phyloP scores from a whole-genome alignment of 1,140 invertebrate genomes.

The Drosophila busckii region DNA sequence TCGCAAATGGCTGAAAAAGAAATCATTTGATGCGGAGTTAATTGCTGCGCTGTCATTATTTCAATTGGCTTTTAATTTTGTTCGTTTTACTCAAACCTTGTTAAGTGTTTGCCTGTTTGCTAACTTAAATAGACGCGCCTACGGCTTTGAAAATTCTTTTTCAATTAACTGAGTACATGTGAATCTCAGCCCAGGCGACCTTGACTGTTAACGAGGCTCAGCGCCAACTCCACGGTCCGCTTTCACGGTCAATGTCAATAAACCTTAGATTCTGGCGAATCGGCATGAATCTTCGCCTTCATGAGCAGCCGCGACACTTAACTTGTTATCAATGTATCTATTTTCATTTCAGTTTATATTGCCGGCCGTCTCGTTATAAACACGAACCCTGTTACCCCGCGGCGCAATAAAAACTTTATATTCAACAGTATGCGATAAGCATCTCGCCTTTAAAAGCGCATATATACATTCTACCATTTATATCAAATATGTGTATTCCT shows the following conservation, averaged over 20 bases:
- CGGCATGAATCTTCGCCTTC: conserved; percentile 14
- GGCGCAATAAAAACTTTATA: conserved; percentile 45
- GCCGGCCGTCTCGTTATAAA: conserved; percentile 26
- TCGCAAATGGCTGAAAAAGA: conserved; percentile 38
- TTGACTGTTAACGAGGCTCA: conserved; percentile 27
- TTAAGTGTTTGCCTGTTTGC: conserved; percentile 16
- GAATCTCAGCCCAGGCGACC: conserved; percentile 31
- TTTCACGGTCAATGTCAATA: conserved; percentile 53
- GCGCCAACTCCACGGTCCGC: conserved; percentile 18
- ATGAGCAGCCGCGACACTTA: conserved; percentile 39
- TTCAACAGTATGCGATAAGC: conserved; percentile 56
- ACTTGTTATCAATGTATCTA: conserved; percentile 69
- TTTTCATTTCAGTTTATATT: conserved; percentile 65
- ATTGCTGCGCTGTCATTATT: conserved; percentile 50
- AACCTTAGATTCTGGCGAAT: conserved; percentile 57
- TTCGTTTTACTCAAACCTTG: too few species aligned
- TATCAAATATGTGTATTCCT: too few species aligned
- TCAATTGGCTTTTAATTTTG: conserved; percentile 60
- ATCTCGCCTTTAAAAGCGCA: conserved; percentile 40
- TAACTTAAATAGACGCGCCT: conserved; percentile 18
- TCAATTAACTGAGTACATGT: conserved; percentile 24
- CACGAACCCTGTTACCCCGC: conserved; percentile 6
- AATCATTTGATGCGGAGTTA: conserved; percentile 50
- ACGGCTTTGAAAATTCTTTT: conserved; percentile 26
- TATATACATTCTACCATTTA: conserved; percentile 3